Conservation (phyloP, 2,797 vertebrate species). For the Bradypodion pumilum region DNA sequence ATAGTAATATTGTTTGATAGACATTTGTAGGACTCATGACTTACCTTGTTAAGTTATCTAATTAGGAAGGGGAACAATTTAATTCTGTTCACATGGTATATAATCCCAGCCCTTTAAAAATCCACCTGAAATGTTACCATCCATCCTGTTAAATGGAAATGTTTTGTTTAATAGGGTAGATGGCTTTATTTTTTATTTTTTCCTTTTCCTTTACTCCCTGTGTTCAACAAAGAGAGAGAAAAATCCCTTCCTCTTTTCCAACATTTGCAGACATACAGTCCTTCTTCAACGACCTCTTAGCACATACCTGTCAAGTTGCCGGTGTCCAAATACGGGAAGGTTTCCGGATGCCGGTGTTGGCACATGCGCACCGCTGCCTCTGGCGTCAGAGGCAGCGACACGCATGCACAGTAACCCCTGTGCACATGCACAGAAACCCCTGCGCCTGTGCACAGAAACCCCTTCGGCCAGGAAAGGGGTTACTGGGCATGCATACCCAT, state of each 20-base stretch:
- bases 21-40: background rate
- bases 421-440: too few relatives aligned
- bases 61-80: background rate
- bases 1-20: conserved; percentile 35
- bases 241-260: background rate
- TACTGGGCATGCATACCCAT: too few relatives aligned
- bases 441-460: too few relatives aligned
- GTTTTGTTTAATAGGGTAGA: background rate
- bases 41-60: background rate
- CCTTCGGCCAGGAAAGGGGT: too few relatives aligned
- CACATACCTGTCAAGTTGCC: too few relatives aligned
- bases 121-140: background rate
- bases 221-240: background rate
- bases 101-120: too few relatives aligned
- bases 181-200: background rate
- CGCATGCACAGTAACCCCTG: too few relatives aligned
- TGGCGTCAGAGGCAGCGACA: too few relatives aligned
- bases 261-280: background rate
- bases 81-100: background rate
- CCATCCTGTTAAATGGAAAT: background rate
- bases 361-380: too few relatives aligned
- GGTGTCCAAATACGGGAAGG: too few relatives aligned
- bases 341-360: too few relatives aligned
- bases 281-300: background rate
- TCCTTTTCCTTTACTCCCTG: background rate